These are phyloP conservation scores for Campylorhamphus procurvoides DNA, from an alignment of 2,113 vertebrate genomes.

Conservation along the genomic window DNA sequence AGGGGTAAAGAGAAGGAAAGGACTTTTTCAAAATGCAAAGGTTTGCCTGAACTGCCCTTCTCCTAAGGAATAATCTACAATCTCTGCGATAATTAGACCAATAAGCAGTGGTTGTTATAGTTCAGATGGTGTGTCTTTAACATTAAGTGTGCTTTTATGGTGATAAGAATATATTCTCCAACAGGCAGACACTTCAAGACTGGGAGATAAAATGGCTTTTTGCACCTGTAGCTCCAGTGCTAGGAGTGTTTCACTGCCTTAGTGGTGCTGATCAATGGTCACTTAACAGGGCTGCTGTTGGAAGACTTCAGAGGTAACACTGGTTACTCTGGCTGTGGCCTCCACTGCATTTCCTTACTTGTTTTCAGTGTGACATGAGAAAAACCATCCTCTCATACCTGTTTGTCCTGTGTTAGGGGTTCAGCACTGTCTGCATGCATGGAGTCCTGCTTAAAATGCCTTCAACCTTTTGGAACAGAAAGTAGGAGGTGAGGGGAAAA, in stretches of 20 bases:
- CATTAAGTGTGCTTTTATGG: background rate
- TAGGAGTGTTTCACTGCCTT: background rate
- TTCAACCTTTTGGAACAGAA: background rate
- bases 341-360: background rate
- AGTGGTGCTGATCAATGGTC: background rate
- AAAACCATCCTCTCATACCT: background rate
- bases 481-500: background rate
- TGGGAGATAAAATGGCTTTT: background rate
- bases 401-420: background rate
- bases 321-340: background rate
- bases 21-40: background rate
- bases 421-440: background rate
- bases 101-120: background rate
- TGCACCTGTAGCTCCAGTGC: background rate
- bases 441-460: background rate
- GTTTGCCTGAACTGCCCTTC: background rate
- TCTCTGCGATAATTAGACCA: background rate
- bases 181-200: background rate
- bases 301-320: background rate
- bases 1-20: background rate
- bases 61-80: background rate
- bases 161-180: background rate
- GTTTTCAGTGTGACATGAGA: background rate
- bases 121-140: background rate
- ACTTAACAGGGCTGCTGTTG: background rate